Percentiles rank a stretch among this genome's conserved stretches.
Conservation (phyloP, 2,888 invertebrate genomes). For the Limnephilus lunatus region DNA sequence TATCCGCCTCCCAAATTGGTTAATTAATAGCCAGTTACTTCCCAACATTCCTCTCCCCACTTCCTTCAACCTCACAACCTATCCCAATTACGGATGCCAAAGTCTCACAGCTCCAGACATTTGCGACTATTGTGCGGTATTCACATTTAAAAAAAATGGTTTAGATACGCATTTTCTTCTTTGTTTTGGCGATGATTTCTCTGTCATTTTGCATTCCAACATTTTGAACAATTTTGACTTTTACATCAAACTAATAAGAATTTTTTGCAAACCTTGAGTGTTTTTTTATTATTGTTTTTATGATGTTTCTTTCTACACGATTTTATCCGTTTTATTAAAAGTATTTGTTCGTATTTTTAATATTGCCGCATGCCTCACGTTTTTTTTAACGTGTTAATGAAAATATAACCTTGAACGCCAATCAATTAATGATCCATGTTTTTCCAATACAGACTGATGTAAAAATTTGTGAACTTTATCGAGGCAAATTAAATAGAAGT, state of each 20-base stretch:
- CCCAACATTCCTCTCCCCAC: too few species aligned
- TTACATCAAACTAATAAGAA: neutral
- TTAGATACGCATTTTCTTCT: neutral
- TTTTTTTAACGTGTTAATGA: slow-evolving; percentile 20
- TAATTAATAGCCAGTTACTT: too few species aligned
- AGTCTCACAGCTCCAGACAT: too few species aligned
- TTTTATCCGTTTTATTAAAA: neutral
- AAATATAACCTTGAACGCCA: neutral
- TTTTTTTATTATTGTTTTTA: neutral
- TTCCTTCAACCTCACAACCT: too few species aligned
- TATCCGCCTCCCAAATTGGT: too few species aligned
- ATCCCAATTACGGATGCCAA: too few species aligned
- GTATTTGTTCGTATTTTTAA: neutral
- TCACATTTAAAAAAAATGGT: too few species aligned
- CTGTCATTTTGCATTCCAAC: neutral
- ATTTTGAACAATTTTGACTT: neutral
- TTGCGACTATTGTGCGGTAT: too few species aligned
- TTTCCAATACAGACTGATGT: neutral
- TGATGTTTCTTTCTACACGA: neutral
- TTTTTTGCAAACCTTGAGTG: neutral
- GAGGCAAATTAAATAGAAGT: neutral
- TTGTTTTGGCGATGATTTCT: neutral
- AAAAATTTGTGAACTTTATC: neutral
- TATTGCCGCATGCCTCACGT: slow-evolving; percentile 20
- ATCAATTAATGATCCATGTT: neutral